These are phyloP conservation scores for Pipistrellus nathusii DNA, from an alignment of 2,797 vertebrate species.

Conservation along the genomic window DNA sequence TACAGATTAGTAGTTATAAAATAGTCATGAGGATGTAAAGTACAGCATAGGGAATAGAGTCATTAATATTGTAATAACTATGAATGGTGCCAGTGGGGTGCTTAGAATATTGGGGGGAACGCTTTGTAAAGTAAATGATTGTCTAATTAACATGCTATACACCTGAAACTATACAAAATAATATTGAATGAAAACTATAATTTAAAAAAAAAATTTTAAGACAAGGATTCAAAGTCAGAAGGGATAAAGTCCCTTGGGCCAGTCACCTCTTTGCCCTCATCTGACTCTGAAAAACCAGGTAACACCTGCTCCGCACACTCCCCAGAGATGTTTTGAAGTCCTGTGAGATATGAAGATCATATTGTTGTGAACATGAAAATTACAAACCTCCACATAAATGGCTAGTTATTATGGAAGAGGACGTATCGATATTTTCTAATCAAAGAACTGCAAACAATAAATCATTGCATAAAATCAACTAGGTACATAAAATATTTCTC, in stretches of 20 bases:
- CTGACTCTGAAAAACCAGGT: neutral
- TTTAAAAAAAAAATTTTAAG: neutral
- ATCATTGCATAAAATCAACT: conserved; percentile 9
- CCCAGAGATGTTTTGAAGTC: neutral
- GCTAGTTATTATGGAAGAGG: neutral
- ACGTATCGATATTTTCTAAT: neutral
- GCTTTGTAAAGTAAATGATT: neutral
- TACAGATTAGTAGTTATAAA: neutral
- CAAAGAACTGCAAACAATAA: neutral
- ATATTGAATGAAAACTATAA: neutral
- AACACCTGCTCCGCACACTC: neutral
- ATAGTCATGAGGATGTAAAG: neutral
- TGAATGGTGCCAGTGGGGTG: neutral
- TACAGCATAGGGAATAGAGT: neutral
- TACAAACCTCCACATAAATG: neutral
- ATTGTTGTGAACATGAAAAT: neutral
- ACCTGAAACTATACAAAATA: neutral
- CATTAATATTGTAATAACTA: neutral
- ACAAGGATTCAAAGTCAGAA: conserved; percentile 32
- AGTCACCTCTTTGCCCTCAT: neutral
- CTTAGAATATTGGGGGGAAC: neutral
- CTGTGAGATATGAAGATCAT: neutral
- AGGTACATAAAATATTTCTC: neutral
- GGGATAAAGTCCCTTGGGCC: neutral
- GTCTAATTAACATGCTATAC: neutral